Evolutionary conservation across 1,140 invertebrate genomes (phyloP), one percentile per base, ranked within the genome.

Genomic region (Caenorhabditis brenneri): DNA sequence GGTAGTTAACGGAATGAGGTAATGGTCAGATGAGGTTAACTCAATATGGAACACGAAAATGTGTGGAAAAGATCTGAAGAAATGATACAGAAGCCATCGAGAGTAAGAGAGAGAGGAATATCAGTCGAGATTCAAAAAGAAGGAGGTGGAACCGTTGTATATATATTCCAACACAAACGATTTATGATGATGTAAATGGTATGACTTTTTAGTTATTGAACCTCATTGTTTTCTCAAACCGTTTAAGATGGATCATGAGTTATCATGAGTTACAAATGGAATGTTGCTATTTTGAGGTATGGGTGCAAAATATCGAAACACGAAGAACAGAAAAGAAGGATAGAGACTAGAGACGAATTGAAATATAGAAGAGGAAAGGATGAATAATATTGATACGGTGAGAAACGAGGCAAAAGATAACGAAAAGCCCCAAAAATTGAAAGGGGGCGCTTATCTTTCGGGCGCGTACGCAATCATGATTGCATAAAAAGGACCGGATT

Each of bases 401-500:
- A 19, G 22, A 58, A n/a, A n/a, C n/a, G 19, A 58, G 24, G 12
- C 6, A 33, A 36, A 33, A 65, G 58, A 65, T 55, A 55, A 55
- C 53, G 24, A 16, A n/a, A 55, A 55, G 22, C 19, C 53, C 53
- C 53, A 27, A 19, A 55, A 55, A 55, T 22, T 22, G 24, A 46
- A 9, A 19, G 49, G n/a, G 49, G 22, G 65, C 65, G 65, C 65
- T 74, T 74, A 42, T 74, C 65, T 6, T 74, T 36, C 49, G 19
- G 24, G 10, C 36, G 65, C 65, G 65, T 74, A 74, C 65, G 65
- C 65, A 74, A 74, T 74, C 65, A 74, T 74, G 65, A 74, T 74
- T 74, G 65, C 65, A 74, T 74, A 74, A 74, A 74, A 74, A 42
- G 65, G 65, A 74, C 65, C 65, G 65, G 65, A 74, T 74, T 42